Conservation (phyloP, 1,140 invertebrate genomes). For the Drosophila bocqueti region DNA sequence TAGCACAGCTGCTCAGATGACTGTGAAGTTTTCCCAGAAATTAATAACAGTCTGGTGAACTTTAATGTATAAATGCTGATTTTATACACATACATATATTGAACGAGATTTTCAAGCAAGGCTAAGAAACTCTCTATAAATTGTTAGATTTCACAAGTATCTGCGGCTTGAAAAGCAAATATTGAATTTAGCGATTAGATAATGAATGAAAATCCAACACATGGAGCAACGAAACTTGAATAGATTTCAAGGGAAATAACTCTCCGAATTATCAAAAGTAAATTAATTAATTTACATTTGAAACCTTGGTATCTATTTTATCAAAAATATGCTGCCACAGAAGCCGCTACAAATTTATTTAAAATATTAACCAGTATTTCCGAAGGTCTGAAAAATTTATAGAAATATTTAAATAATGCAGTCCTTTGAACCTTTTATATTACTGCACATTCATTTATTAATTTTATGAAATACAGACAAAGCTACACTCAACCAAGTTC, state of each 20-base stretch:
- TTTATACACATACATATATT: neutral
- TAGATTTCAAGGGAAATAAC: neutral
- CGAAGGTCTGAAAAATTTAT: too few species aligned
- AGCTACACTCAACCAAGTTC: neutral
- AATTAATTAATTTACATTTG: neutral
- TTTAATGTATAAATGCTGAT: neutral
- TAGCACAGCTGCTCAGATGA: constrained; percentile 9
- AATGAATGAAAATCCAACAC: neutral
- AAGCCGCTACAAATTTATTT: too few species aligned
- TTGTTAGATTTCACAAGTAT: constrained; percentile 14
- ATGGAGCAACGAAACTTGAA: neutral
- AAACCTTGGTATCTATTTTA: too few species aligned
- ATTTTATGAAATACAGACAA: neutral
- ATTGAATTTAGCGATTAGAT: constrained; percentile 10
- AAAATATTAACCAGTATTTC: too few species aligned
- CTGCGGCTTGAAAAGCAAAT: constrained; percentile 1
- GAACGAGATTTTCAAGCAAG: neutral
- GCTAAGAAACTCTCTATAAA: neutral
- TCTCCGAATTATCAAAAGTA: neutral
- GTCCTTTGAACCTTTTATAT: neutral
- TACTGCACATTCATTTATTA: neutral
- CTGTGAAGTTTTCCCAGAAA: constrained; percentile 20
- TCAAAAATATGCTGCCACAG: too few species aligned
- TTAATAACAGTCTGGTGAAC: constrained; percentile 13
- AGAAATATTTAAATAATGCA: neutral